A percentile compares a stretch with the other conserved stretches of the same genome.
These are phyloP conservation scores for Ciconia stormi DNA, from an alignment of 2,113 vertebrate species.

Conservation along the genomic window DNA sequence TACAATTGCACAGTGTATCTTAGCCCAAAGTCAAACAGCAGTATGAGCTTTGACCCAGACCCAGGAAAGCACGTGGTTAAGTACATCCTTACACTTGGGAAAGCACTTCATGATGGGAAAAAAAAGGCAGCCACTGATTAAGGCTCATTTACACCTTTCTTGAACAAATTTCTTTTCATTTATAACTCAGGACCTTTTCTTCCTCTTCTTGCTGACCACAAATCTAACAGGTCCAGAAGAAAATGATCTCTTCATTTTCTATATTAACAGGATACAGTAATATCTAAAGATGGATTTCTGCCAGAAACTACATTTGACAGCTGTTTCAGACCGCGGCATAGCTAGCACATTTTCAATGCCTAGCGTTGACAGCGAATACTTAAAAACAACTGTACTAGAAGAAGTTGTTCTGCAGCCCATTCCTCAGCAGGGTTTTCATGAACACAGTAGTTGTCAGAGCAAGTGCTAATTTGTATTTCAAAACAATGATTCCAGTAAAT, in stretches of 20 bases:
- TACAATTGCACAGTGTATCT: not conserved
- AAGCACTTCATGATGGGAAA: not conserved
- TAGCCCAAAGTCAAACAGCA: not conserved
- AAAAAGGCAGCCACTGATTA: not conserved
- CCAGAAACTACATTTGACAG: conserved; percentile 45
- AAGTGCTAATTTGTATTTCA: conserved; percentile 23
- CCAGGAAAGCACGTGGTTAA: not conserved
- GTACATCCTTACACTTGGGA: not conserved
- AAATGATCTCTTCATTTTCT: not conserved
- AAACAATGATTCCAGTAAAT: conserved; percentile 4
- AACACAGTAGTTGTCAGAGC: conserved; percentile 6
- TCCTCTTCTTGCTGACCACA: not conserved
- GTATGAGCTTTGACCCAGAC: not conserved
- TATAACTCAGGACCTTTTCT: not conserved
- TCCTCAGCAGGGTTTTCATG: conserved; percentile 24
- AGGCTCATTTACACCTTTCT: not conserved
- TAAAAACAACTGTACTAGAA: conserved; percentile 37
- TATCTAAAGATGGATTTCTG: not conserved
- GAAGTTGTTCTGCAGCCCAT: conserved; percentile 28
- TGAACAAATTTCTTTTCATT: not conserved
- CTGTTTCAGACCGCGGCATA: not conserved
- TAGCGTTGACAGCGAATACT: conserved; percentile 32
- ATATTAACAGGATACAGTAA: not conserved
- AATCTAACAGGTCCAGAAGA: not conserved
- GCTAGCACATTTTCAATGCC: conserved; percentile 1